Evolutionary conservation across 2,113 vertebrate genomes (phyloP).

Genomic region (Trogon surrucura): DNA sequence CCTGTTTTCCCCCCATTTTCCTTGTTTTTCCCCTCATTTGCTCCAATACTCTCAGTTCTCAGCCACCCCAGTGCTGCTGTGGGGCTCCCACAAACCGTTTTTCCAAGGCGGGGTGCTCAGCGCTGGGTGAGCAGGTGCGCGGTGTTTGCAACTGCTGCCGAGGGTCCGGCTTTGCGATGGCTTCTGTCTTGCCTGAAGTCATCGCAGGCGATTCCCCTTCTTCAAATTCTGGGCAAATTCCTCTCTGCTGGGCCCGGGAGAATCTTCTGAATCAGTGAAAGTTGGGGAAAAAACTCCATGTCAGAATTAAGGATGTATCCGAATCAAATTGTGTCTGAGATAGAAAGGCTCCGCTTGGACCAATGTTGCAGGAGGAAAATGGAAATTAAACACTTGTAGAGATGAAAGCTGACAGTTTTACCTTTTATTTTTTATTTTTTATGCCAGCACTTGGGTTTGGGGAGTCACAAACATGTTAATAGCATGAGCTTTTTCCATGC

Average conservation of each 20-base stretch:
- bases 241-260: neutral
- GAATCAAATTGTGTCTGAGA: neutral
- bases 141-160: rapidly evolving
- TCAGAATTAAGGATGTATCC: neutral
- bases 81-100: neutral
- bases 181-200: neutral
- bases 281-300: rapidly evolving
- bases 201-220: rapidly evolving
- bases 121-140: neutral
- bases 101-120: neutral
- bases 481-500: rapidly evolving
- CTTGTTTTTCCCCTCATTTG: neutral
- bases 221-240: neutral
- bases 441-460: neutral
- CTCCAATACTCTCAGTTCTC: neutral
- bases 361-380: neutral
- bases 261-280: neutral
- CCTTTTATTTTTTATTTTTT: neutral
- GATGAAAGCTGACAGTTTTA: neutral
- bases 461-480: rapidly evolving
- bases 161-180: neutral
- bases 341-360: neutral
- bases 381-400: neutral
- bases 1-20: too few species aligned
- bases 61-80: rapidly evolving